A percentile compares a stretch with the other conserved stretches of the same genome.
Evolutionary conservation across 2,888 invertebrate species (phyloP).

Genomic region (Meteorus colon): DNA sequence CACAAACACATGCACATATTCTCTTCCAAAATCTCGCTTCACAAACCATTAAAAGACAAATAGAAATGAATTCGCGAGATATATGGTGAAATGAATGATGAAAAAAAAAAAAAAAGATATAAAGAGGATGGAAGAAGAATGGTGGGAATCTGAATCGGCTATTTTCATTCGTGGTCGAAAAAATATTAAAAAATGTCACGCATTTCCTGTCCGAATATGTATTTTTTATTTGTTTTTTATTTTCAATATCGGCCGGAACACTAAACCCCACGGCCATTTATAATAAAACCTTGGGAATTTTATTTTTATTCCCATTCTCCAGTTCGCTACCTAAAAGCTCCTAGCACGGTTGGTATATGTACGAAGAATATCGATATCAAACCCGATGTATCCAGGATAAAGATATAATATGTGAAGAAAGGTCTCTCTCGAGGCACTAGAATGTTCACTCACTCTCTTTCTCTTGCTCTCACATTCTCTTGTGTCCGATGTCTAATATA

Average conservation of each 20-base stretch:
- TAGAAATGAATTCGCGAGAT: background rate
- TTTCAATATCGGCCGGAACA: conserved; percentile 28
- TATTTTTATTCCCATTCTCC: conserved; percentile 27
- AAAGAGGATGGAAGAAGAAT: background rate
- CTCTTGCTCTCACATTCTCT: background rate
- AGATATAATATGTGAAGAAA: conserved; percentile 23
- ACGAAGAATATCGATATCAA: conserved; percentile 17
- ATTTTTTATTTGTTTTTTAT: conserved; percentile 40
- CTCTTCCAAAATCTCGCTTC: no score
- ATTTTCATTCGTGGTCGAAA: background rate
- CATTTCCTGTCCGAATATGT: background rate
- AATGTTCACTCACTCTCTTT: conserved; percentile 29
- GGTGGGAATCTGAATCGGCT: background rate
- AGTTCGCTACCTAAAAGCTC: conserved; percentile 3
- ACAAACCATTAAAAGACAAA: background rate
- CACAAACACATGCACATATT: no score
- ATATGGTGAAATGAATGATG: background rate
- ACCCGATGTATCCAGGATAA: conserved; percentile 20
- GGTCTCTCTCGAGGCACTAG: conserved; percentile 39
- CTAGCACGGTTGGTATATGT: background rate
- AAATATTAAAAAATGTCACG: conserved; percentile 12
- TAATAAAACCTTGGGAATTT: conserved; percentile 34
- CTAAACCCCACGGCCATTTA: conserved; percentile 1
- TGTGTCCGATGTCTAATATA: conserved; percentile 15
- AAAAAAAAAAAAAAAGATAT: background rate